Evolutionary conservation across 2,888 invertebrate species (phyloP).

Genomic region (Cephus runcator): DNA sequence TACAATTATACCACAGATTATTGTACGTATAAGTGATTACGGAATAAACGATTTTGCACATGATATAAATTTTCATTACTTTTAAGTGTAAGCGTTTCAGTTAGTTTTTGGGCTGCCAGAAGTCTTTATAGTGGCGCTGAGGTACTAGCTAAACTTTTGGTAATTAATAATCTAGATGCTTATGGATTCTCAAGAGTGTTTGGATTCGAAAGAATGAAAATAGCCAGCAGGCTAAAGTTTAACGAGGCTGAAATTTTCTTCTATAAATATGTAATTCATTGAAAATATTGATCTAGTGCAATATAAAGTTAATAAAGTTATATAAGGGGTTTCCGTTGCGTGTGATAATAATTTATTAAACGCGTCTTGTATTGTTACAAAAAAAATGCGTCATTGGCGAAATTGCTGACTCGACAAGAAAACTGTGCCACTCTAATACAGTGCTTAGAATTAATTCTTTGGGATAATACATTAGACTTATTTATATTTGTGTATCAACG

Average conservation of each 20-base stretch:
- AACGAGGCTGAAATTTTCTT: not conserved
- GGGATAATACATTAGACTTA: not conserved
- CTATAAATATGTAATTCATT: not conserved
- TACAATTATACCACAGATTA: slow-evolving; percentile 49
- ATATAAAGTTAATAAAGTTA: not conserved
- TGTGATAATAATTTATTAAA: not conserved
- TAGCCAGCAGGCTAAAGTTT: not conserved
- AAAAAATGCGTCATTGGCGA: not conserved
- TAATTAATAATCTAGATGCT: too few relatives aligned
- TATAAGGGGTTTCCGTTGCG: not conserved
- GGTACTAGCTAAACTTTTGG: too few relatives aligned
- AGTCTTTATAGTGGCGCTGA: too few relatives aligned
- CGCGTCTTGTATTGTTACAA: not conserved
- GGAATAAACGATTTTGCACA: slow-evolving; percentile 52
- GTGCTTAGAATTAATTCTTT: not conserved
- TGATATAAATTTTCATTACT: slow-evolving; percentile 15
- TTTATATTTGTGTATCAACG: not conserved
- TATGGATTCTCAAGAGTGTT: too few relatives aligned
- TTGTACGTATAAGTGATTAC: slow-evolving; percentile 45
- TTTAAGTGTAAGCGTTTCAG: not conserved
- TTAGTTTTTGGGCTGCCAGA: not conserved
- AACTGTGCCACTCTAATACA: not conserved
- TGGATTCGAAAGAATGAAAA: too few relatives aligned
- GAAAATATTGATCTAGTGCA: not conserved
- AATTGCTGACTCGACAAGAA: not conserved